Evolutionary conservation across 64 coral and sea anemone species (phyloP), one percentile per base, ranked within the genome.

Genomic region (Porites lutea): DNA sequence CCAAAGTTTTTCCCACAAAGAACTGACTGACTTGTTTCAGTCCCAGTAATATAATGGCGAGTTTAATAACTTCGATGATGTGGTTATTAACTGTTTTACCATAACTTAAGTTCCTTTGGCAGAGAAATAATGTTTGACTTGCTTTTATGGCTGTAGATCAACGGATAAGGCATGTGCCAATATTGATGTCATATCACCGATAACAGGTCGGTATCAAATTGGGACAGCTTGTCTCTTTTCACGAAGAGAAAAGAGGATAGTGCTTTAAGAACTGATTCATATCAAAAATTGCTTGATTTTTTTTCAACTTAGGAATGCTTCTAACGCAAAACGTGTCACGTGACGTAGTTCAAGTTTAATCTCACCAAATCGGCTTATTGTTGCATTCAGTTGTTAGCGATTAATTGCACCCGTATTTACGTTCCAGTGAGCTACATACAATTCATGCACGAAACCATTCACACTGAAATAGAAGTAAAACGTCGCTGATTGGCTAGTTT

Each of bases 231-330:
- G 10, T 74, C 45, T 65, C 18, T 65, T 19, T 18, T 18, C 58
- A 13, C 13, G 7, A 7, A 4, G 13, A 13, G 6, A n/a, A 70
- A n/a, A 70, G 16, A 19, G 23, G 23, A 20, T 22, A 21, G 19
- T 9, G 16, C 66, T n/a, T 21, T 37, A 1, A 37, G 6, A 55
- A 55, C 53, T 55, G 53, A 55, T 55, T 55, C 6, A 55, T 7
- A 79, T 54, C 52, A 60, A 79, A 13, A 3, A 37, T 79, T 59
- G 7, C 11, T 45, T 2, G 13, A 3, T 19, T 63, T 46, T 82
- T 82, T 82, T 82, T 47, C 13, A 44, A 64, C 20, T 43, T 3
- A 82, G 65, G 79, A 82, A 82, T 82, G 57, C 65, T 18, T 46
- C 27, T 64, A 18, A n/a, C 37, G 59, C 37, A 64, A 44, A 16